Percentiles rank a stretch among this genome's conserved stretches.
phyloP scores from a whole-genome alignment of 2,113 vertebrate species.

The Hiodon tergisus region DNA sequence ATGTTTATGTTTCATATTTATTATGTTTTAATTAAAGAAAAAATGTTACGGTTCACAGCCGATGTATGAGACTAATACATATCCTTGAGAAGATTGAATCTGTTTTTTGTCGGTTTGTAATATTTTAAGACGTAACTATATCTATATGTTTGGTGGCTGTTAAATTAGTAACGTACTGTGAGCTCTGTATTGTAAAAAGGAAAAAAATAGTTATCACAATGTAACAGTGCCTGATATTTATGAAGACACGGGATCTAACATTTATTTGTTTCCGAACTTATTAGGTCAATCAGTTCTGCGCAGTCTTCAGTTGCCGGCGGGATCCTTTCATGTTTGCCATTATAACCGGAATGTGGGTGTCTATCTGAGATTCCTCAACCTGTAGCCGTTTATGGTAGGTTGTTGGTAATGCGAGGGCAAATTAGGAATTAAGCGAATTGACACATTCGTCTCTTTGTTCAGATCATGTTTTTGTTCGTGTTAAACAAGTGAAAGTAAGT shows the following conservation, averaged over 20 bases:
- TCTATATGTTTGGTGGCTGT: too few species aligned
- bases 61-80: too few species aligned
- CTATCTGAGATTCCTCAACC: neutral
- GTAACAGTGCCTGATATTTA: conserved; percentile 5
- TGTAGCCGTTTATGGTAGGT: neutral
- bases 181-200: too few species aligned
- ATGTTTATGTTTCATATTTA: too few species aligned
- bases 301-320: accelerated
- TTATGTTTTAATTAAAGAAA: too few species aligned
- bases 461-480: too few species aligned
- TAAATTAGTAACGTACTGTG: too few species aligned
- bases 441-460: neutral
- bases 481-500: too few species aligned
- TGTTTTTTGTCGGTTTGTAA: too few species aligned
- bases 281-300: conserved; percentile 38
- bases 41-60: too few species aligned
- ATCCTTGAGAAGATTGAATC: too few species aligned
- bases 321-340: conserved; percentile 30
- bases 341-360: neutral
- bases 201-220: neutral
- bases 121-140: too few species aligned
- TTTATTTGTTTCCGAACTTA: conserved; percentile 32
- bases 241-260: conserved; percentile 46
- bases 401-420: neutral
- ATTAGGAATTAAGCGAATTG: neutral